These are phyloP conservation scores for Brenthis ino DNA, from an alignment of 2,888 invertebrate genomes.

Conservation along the genomic window DNA sequence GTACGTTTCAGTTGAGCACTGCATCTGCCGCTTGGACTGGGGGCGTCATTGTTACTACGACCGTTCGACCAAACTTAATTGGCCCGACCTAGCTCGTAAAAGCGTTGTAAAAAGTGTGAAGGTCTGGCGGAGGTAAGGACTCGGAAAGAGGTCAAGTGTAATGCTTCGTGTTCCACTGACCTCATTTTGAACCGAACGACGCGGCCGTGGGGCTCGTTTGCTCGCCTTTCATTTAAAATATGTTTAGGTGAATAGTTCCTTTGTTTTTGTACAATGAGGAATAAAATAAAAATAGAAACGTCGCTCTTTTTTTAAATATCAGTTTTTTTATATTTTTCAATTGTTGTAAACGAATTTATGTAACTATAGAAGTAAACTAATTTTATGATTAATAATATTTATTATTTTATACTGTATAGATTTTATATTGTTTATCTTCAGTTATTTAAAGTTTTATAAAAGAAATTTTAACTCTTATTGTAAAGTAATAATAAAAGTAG, in stretches of 20 bases:
- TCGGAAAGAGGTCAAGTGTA: constrained; percentile 82
- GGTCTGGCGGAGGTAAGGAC: constrained; percentile 82
- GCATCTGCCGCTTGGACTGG: constrained; percentile 57
- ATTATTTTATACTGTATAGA: too few species aligned
- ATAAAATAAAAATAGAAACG: not conserved
- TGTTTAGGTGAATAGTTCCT: constrained; percentile 56
- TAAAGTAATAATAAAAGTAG: too few species aligned
- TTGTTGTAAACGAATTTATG: not conserved
- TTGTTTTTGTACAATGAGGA: constrained; percentile 32
- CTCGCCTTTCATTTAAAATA: constrained; percentile 64
- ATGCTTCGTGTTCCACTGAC: constrained; percentile 79
- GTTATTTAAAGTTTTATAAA: too few species aligned
- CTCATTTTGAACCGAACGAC: constrained; percentile 72
- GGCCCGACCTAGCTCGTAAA: constrained; percentile 80
- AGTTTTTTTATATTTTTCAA: not conserved
- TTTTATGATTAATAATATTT: too few species aligned
- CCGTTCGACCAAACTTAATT: constrained; percentile 74
- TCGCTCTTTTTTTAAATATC: not conserved
- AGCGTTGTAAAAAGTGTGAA: constrained; percentile 81
- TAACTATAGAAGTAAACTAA: too few species aligned
- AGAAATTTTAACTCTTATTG: too few species aligned
- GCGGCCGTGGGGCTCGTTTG: constrained; percentile 57
- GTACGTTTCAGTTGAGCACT: constrained; percentile 36
- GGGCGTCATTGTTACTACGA: constrained; percentile 61
- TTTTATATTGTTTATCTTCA: too few species aligned